These are phyloP conservation scores for Oncorhynchus nerka DNA, from an alignment of 2,113 vertebrate species.

Conservation along the genomic window DNA sequence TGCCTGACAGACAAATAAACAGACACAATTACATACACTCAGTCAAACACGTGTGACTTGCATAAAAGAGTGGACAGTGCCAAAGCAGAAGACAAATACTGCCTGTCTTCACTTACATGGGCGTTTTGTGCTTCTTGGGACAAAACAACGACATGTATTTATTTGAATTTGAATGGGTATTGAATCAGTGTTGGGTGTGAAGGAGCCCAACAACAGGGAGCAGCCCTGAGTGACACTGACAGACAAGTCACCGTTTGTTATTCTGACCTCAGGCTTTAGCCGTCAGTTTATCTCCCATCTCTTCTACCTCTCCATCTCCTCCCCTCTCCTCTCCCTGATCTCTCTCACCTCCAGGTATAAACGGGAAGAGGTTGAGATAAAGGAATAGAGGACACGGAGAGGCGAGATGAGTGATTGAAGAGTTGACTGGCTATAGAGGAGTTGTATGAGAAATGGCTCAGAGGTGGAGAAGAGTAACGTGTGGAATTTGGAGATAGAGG, in stretches of 20 bases:
- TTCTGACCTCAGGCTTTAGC: neutral
- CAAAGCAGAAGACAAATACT: too few relatives aligned
- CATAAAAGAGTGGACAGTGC: too few relatives aligned
- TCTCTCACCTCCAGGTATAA: too few relatives aligned
- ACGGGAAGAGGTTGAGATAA: too few relatives aligned
- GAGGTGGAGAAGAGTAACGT: neutral
- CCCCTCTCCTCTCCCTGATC: too few relatives aligned
- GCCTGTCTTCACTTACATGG: too few relatives aligned
- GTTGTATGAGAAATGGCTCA: neutral
- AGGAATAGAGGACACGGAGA: neutral
- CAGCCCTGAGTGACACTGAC: slow-evolving; percentile 5
- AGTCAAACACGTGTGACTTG: neutral
- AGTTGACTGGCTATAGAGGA: neutral
- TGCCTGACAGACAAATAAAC: neutral
- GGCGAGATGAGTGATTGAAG: neutral
- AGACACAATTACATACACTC: neutral
- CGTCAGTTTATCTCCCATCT: too few relatives aligned
- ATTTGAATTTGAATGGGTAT: slow-evolving; percentile 35
- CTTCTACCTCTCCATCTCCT: too few relatives aligned
- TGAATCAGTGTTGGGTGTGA: slow-evolving; percentile 20
- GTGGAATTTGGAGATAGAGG: neutral
- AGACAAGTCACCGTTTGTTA: neutral
- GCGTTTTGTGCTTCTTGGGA: neutral
- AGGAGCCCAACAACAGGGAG: neutral
- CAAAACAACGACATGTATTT: slow-evolving; percentile 33